Percentiles rank a stretch among this genome's conserved stretches.
Evolutionary conservation across 2,797 vertebrate genomes (phyloP).

Genomic region (Morelia viridis): DNA sequence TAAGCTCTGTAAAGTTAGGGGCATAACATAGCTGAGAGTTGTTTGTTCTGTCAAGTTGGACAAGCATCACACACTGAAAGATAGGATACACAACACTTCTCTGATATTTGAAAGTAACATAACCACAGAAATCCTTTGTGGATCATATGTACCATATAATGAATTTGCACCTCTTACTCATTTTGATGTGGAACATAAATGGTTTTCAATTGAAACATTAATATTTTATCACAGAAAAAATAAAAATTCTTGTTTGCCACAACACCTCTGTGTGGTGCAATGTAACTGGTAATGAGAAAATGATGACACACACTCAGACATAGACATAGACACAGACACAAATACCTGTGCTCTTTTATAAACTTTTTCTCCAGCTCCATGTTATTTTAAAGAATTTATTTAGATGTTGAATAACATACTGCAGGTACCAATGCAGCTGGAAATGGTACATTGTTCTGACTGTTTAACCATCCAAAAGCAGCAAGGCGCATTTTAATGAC

Average conservation of each 20-base stretch:
- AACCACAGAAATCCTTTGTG: not conserved
- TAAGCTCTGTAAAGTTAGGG: not conserved
- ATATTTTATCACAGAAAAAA: no score
- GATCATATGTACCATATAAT: not conserved
- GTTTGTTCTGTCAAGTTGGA: no score
- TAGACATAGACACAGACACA: not conserved
- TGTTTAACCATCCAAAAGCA: not conserved
- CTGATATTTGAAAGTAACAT: not conserved
- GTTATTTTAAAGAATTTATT: not conserved
- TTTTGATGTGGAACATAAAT: not conserved
- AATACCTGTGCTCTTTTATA: not conserved
- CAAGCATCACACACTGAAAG: not conserved
- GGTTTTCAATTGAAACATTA: not conserved
- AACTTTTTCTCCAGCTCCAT: not conserved
- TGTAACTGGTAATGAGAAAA: no score
- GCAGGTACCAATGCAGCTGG: not conserved
- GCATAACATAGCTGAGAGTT: no score
- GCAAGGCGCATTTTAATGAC: not conserved
- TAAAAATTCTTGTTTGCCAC: no score
- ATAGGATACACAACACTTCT: not conserved
- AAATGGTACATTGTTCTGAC: not conserved
- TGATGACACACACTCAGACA: no score
- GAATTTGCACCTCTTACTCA: not conserved
- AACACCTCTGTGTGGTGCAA: not conserved
- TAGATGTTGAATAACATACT: not conserved